Conservation (phyloP, 2,113 vertebrate species). For the Tretioscincus oriximinensis region DNA sequence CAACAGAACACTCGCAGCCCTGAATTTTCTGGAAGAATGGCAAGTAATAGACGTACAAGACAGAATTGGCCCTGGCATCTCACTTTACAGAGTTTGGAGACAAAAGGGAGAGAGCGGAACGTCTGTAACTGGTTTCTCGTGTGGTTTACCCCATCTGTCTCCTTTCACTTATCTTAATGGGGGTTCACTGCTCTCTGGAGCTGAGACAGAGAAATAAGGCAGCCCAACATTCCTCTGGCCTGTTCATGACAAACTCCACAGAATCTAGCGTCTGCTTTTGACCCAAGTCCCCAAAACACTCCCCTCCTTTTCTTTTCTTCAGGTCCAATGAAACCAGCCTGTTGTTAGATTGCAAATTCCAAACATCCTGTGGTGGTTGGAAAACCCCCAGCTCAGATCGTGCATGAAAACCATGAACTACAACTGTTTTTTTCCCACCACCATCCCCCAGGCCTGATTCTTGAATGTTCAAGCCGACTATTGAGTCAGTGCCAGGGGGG, state of each 20-base stretch:
- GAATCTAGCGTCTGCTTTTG: neutral
- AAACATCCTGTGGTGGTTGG: constrained; percentile 14
- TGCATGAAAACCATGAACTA: neutral
- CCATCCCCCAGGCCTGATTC: neutral
- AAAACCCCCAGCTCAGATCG: neutral
- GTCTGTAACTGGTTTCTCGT: neutral
- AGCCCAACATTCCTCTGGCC: neutral
- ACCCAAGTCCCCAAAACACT: neutral
- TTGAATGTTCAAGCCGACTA: neutral
- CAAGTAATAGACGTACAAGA: no score
- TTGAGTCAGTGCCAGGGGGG: neutral
- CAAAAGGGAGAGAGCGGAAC: no score
- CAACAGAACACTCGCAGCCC: no score
- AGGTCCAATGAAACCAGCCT: neutral
- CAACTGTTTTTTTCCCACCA: neutral
- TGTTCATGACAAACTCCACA: neutral
- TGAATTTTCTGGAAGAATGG: no score
- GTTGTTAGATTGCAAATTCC: neutral
- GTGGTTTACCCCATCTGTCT: neutral
- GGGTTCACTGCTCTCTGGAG: neutral
- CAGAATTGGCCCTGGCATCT: no score
- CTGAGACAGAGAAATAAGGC: neutral
- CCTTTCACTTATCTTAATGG: neutral
- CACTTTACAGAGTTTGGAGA: no score
- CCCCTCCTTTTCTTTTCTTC: neutral